Conservation (phyloP, 2,888 invertebrate genomes). For the Ormyrus nitidulus region DNA sequence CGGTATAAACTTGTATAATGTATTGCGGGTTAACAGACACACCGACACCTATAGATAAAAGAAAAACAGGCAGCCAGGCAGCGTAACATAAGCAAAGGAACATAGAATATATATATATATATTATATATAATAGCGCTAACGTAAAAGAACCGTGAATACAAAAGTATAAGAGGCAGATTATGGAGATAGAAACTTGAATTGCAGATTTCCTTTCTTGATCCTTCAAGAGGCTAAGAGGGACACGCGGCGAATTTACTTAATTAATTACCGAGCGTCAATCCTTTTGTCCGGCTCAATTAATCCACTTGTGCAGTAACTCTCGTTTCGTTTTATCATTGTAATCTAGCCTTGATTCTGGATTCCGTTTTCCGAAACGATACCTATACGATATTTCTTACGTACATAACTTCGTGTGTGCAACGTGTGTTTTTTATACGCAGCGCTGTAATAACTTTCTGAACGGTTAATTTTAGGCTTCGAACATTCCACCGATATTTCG, state of each 20-base stretch:
- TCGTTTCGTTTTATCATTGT: no score
- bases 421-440: no score
- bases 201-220: conserved; percentile 34
- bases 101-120: conserved; percentile 65
- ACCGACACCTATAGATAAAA: conserved; percentile 59
- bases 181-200: conserved; percentile 24
- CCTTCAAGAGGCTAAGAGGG: conserved; percentile 23
- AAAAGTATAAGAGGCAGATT: neutral
- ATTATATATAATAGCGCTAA: conserved; percentile 49
- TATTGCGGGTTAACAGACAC: conserved; percentile 58
- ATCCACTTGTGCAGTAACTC: no score
- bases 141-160: conserved; percentile 44
- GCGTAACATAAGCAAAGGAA: conserved; percentile 61
- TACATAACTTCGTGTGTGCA: no score
- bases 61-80: conserved; percentile 29
- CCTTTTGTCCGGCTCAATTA: no score
- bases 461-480: no score
- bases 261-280: conserved; percentile 5
- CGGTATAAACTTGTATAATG: conserved; percentile 59
- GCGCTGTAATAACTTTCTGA: no score
- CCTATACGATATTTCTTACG: no score
- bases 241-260: conserved; percentile 56
- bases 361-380: no score
- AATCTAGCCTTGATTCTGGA: no score
- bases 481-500: no score